phyloP scores from a whole-genome alignment of 2,888 invertebrate species.

The Leucophenga montana region DNA sequence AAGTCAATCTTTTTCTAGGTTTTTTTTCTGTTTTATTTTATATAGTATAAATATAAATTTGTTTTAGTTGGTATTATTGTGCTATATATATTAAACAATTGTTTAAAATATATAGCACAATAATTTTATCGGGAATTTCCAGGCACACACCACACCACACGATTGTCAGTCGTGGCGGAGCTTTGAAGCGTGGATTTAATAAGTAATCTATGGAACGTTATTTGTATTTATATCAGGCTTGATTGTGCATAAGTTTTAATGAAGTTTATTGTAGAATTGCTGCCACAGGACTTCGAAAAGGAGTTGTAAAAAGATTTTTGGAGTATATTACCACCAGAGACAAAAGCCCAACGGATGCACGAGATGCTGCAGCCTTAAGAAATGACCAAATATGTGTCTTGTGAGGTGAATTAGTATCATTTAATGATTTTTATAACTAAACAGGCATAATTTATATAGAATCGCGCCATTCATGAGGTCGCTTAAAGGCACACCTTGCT shows the following conservation, averaged over 20 bases:
- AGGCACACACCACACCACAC: slow-evolving; percentile 77
- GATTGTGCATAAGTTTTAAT: slow-evolving; percentile 16
- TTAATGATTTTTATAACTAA: neutral
- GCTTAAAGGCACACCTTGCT: slow-evolving; percentile 86
- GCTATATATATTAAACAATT: no score
- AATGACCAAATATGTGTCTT: slow-evolving; percentile 87
- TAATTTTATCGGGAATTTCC: no score
- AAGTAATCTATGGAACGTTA: slow-evolving; percentile 83
- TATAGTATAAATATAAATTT: no score
- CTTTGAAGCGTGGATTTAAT: slow-evolving; percentile 90
- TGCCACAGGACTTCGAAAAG: slow-evolving; percentile 86
- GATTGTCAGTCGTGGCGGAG: slow-evolving; percentile 88
- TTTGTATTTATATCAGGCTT: neutral
- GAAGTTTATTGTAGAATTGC: slow-evolving; percentile 79
- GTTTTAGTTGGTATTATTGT: no score
- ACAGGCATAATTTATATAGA: slow-evolving; percentile 74
- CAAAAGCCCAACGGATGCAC: slow-evolving; percentile 88
- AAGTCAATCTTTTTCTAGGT: no score
- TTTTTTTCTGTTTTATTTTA: no score
- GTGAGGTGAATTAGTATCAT: slow-evolving; percentile 78
- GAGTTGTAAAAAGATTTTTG: slow-evolving; percentile 96
- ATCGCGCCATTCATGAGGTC: slow-evolving; percentile 85
- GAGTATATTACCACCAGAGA: slow-evolving; percentile 92
- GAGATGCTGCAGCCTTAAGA: slow-evolving; percentile 91
- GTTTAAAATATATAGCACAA: no score